phyloP scores from a whole-genome alignment of 1,140 invertebrate species.

The Marisa cornuarietis region DNA sequence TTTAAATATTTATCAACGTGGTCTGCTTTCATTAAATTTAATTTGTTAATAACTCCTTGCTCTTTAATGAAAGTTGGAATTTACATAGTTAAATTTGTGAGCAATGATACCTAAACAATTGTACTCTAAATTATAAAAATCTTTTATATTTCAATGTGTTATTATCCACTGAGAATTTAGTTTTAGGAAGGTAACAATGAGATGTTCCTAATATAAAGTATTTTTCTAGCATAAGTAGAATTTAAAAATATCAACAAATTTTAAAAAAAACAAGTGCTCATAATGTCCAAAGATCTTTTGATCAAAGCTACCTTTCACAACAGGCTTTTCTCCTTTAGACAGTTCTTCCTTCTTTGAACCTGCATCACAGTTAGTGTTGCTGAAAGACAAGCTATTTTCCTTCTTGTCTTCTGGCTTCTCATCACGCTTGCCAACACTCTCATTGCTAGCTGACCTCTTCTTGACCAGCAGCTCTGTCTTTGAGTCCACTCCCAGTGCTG shows the following conservation, averaged over 20 bases:
- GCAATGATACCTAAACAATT: no score
- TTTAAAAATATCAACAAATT: no score
- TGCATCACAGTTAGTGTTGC: slow-evolving; percentile 9
- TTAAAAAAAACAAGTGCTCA: neutral
- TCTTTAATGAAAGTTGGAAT: no score
- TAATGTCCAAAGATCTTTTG: neutral
- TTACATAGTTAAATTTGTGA: no score
- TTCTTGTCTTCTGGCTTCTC: slow-evolving; percentile 25
- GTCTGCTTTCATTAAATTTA: no score
- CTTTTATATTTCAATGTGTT: no score
- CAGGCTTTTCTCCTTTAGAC: slow-evolving; percentile 19
- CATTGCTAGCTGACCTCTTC: slow-evolving; percentile 5
- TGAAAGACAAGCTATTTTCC: slow-evolving; percentile 24
- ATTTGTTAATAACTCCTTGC: neutral
- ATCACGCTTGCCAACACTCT: slow-evolving; percentile 15
- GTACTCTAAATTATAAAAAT: no score
- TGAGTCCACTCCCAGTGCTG: slow-evolving; percentile 13
- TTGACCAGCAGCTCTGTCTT: slow-evolving; percentile 12
- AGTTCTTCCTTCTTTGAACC: slow-evolving; percentile 15
- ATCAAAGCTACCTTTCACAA: slow-evolving; percentile 11
- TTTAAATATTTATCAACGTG: no score
- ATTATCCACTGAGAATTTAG: no score
- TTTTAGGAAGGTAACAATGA: no score
- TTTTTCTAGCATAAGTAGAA: neutral
- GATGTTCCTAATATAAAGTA: no score